Percentiles rank a stretch among this genome's conserved stretches.
Evolutionary conservation across 2,888 invertebrate species (phyloP).

Genomic region (Drosophila mimica): DNA sequence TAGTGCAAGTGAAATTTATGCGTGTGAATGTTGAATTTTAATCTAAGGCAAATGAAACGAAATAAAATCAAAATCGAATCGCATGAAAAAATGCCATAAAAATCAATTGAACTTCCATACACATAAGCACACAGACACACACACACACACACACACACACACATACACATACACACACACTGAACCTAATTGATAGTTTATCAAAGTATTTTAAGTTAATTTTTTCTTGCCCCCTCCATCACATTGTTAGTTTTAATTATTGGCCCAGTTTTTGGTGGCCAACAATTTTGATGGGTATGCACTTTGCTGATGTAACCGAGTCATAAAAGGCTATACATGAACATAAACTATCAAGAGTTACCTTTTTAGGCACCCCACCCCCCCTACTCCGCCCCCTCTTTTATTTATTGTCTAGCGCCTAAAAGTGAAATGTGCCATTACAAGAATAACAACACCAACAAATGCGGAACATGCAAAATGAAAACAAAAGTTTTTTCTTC

Average conservation of each 20-base stretch:
- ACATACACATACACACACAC: background rate
- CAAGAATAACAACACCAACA: conserved; percentile 29
- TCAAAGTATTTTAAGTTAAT: conserved; percentile 35
- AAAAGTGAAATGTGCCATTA: conserved; percentile 71
- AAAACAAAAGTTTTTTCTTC: conserved; percentile 59
- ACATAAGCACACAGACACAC: background rate
- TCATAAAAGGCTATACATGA: conserved; percentile 47
- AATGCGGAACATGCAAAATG: conserved; percentile 44
- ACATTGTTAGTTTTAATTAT: conserved; percentile 7
- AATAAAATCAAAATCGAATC: conserved; percentile 38
- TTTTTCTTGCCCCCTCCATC: background rate
- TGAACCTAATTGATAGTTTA: conserved; percentile 58
- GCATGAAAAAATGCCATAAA: conserved; percentile 31
- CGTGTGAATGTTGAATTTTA: conserved; percentile 73
- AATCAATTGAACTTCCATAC: conserved; percentile 19
- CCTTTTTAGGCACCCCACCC: background rate
- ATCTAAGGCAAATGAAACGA: conserved; percentile 50
- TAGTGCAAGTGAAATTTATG: conserved; percentile 78
- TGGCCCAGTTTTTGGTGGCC: conserved; percentile 45
- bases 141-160: background rate
- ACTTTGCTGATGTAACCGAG: conserved; percentile 46
- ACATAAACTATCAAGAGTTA: conserved; percentile 21
- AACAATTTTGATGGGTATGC: conserved; percentile 24
- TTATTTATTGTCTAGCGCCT: conserved; percentile 21
- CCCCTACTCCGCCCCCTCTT: background rate